Base-by-base conservation (phyloP, 1,140 invertebrate species). In the Drosophila santomea region DNA sequence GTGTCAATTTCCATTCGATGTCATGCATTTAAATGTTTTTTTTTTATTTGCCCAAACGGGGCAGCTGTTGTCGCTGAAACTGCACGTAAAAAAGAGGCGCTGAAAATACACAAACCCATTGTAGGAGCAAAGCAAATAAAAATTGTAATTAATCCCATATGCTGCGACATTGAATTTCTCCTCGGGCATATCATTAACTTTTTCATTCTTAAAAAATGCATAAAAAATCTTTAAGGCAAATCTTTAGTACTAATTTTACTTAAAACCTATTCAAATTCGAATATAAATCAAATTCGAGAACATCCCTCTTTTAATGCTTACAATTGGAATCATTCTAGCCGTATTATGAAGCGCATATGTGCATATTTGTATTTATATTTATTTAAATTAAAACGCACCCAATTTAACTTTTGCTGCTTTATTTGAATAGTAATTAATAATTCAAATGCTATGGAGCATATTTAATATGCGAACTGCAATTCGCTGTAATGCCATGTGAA, bases 341-440 rank as follows among this genome's bases (percentile, higher is more conserved):
- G 20, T 41, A 69, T 77, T 74, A 84, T 77, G 38, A 35, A 61
- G 63, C 41, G 15, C 63, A 82, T 86, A 80, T 89, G 67, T 58
- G 78, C 52, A 77, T 83, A 83, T 83, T 62, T 57, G 43, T 50
- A 68, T 76, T 76, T 69, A 52, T 72, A 78, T 79, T 89, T 89
- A 89, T 89, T 89, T 80, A 89, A 89, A 89, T 89, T 67, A 80
- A 84, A 89, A 84, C 71, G 73, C 84, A 78, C 74, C 89, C 88
- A 74, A 78, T 89, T 90, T 89, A 89, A 89, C 79, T 88, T 86
- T 74, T 79, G 72, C 80, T 78, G 72, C 76, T 74, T 74, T 83
- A 89, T 89, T 88, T 80, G 88, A 89, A 89, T 80, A 76, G 69
- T 61, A 89, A 88, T 88, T 89, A 89, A 89, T 88, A 89, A 89